A percentile compares a stretch with the other conserved stretches of the same genome.
These are phyloP conservation scores for Oreochromis grahami DNA, from an alignment of 2,797 vertebrate species.

Conservation along the genomic window DNA sequence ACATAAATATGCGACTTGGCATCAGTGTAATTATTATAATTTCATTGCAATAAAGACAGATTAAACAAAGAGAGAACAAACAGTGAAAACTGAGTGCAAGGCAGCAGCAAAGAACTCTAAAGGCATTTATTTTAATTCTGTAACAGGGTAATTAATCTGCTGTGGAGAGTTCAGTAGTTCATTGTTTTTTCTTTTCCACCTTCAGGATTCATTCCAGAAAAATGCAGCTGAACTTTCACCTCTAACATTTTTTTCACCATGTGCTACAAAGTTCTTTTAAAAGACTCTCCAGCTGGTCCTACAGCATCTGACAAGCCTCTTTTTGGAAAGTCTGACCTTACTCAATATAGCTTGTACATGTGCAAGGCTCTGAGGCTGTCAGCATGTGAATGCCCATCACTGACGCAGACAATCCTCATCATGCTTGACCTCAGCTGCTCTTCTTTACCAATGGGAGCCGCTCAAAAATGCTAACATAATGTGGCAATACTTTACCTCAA, in stretches of 20 bases:
- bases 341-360: not conserved
- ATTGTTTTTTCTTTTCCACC: not conserved
- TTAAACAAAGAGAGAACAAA: not conserved
- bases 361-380: not conserved
- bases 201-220: not conserved
- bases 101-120: not conserved
- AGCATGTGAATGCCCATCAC: not conserved
- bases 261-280: not conserved
- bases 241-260: not conserved
- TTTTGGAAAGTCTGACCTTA: not conserved
- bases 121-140: not conserved
- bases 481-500: not conserved
- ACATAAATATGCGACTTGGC: not conserved
- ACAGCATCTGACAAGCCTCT: not conserved
- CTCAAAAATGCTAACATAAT: not conserved
- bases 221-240: not conserved
- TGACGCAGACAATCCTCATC: not conserved
- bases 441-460: not conserved
- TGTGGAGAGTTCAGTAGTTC: not conserved
- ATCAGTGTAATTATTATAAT: not conserved
- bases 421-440: not conserved
- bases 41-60: not conserved
- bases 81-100: not conserved
- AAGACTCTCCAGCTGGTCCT: not conserved
- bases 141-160: not conserved